Evolutionary conservation across 2,888 invertebrate species (phyloP).

Genomic region (Argyresthia albistria): DNA sequence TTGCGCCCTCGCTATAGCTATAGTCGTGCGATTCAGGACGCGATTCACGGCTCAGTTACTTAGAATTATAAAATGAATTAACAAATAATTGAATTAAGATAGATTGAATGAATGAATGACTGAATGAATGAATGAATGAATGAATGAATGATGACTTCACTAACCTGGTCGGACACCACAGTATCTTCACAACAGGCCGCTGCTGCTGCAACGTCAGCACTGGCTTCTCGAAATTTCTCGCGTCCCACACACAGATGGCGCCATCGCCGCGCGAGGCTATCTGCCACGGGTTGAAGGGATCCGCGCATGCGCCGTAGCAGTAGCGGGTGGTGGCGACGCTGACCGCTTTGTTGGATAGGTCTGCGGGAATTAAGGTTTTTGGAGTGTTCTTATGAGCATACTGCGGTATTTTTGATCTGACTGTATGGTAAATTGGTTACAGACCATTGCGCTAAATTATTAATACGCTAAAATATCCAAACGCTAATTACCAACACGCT

Average conservation of each 20-base stretch:
- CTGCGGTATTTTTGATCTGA: too few species aligned
- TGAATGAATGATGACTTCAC: not conserved
- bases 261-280: slow-evolving; percentile 89
- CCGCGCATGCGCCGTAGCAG: slow-evolving; percentile 86
- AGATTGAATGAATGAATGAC: not conserved
- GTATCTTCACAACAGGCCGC: slow-evolving; percentile 80
- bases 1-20: too few species aligned
- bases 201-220: slow-evolving; percentile 79
- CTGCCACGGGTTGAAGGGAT: slow-evolving; percentile 83
- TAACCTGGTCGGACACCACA: slow-evolving; percentile 91
- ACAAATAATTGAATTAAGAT: too few species aligned
- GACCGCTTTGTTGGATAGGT: slow-evolving; percentile 77
- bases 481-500: too few species aligned
- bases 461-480: too few species aligned
- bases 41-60: too few species aligned
- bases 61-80: too few species aligned
- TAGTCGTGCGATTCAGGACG: too few species aligned
- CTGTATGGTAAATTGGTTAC: too few species aligned
- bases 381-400: too few species aligned
- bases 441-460: too few species aligned
- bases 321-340: slow-evolving; percentile 82
- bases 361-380: slow-evolving; percentile 44
- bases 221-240: slow-evolving; percentile 88
- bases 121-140: too few species aligned
- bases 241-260: slow-evolving; percentile 90